A percentile compares a stretch with the other conserved stretches of the same genome.
These are phyloP conservation scores for Atethmia centrago DNA, from an alignment of 2,888 invertebrate genomes.

Conservation along the genomic window DNA sequence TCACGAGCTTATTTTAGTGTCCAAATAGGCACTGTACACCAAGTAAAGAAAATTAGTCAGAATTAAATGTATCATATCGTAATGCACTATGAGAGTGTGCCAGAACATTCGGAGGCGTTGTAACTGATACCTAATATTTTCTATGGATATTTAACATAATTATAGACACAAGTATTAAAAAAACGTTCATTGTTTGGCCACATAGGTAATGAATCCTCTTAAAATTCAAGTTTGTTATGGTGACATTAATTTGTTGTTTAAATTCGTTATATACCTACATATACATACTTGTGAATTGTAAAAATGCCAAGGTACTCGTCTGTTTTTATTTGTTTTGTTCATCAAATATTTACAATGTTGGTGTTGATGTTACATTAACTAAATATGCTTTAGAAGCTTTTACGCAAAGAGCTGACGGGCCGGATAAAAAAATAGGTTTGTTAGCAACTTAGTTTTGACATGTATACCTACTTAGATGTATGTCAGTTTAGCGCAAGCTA, in stretches of 20 bases:
- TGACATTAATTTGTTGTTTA: conserved; percentile 9
- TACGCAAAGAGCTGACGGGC: too few species aligned
- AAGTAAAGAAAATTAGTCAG: neutral
- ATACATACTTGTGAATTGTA: conserved; percentile 28
- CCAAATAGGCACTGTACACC: neutral
- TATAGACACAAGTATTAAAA: neutral
- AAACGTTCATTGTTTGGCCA: neutral
- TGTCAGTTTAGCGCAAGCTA: neutral
- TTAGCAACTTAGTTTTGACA: neutral
- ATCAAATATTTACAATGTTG: conserved; percentile 6
- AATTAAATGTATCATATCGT: neutral
- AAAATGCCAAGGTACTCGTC: conserved; percentile 26
- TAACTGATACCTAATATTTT: neutral
- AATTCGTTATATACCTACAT: neutral
- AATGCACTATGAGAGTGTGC: too few species aligned
- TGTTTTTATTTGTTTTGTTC: conserved; percentile 23
- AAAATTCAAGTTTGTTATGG: neutral
- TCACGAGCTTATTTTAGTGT: neutral
- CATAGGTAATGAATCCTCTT: neutral
- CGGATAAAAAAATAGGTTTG: neutral
- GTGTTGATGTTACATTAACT: neutral
- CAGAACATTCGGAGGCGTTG: neutral
- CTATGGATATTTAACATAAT: too few species aligned
- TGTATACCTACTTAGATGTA: neutral
- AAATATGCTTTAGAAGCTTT: conserved; percentile 1